Evolutionary conservation across 2,888 invertebrate species (phyloP).

Genomic region (Hetaerina titia): DNA sequence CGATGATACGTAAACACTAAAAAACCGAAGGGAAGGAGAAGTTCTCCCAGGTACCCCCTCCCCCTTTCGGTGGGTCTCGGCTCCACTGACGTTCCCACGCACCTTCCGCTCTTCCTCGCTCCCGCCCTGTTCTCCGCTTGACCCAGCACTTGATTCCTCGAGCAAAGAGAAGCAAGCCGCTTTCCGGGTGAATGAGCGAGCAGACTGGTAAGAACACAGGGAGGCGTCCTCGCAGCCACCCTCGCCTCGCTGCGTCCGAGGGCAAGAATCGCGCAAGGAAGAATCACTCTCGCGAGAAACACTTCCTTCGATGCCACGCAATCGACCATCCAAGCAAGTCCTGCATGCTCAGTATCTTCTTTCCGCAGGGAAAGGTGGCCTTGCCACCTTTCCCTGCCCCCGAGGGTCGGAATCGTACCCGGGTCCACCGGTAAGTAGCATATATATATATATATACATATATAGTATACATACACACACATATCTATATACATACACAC

Average conservation of each 20-base stretch:
- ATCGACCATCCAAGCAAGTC: no score
- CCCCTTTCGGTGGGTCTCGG: neutral
- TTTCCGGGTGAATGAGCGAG: neutral
- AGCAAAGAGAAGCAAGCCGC: neutral
- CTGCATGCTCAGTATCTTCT: no score
- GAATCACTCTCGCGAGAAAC: neutral
- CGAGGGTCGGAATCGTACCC: no score
- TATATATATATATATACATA: no score
- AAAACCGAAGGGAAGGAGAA: neutral
- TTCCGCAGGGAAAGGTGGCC: no score
- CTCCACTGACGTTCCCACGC: neutral
- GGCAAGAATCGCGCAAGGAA: neutral
- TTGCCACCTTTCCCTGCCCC: no score
- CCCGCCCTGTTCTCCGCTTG: neutral
- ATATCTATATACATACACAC: no score
- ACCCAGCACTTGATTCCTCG: constrained; percentile 1
- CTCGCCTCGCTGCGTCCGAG: neutral
- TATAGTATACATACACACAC: no score
- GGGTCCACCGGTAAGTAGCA: no score
- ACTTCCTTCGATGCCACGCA: neutral
- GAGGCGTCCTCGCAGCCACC: neutral
- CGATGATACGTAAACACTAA: no score
- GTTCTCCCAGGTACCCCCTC: neutral
- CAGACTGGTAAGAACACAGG: neutral
- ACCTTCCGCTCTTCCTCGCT: neutral